Evolutionary conservation across 2,113 vertebrate genomes (phyloP).

Genomic region (Meleagris gallopavo): DNA sequence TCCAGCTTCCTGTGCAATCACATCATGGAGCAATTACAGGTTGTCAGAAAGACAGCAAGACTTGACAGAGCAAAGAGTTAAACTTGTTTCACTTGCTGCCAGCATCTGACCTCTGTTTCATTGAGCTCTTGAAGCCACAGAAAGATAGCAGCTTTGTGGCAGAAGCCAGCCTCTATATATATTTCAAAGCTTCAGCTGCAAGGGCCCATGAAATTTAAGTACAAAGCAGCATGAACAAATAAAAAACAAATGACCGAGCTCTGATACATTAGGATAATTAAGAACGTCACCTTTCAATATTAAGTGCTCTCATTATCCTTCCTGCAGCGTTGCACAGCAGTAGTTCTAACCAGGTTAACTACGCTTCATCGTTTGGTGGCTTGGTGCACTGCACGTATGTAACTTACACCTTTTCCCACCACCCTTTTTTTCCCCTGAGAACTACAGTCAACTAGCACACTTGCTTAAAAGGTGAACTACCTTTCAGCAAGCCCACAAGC

Average conservation of each 20-base stretch:
- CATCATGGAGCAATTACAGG: neutral
- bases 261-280: neutral
- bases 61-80: neutral
- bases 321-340: neutral
- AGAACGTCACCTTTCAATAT: neutral
- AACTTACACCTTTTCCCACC: neutral
- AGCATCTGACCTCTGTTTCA: neutral
- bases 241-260: neutral
- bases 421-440: neutral
- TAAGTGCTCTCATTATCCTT: neutral
- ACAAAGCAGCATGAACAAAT: neutral
- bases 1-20: neutral
- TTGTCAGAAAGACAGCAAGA: neutral
- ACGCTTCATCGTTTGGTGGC: neutral
- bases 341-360: neutral
- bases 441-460: neutral
- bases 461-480: neutral
- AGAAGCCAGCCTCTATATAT: fast-evolving
- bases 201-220: neutral
- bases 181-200: neutral
- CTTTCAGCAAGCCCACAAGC: neutral
- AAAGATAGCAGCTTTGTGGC: neutral
- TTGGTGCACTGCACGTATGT: neutral
- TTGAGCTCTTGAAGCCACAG: neutral
- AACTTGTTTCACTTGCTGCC: neutral